These are phyloP conservation scores for Pelmatolapia mariae DNA, from an alignment of 2,113 vertebrate genomes.

Conservation along the genomic window DNA sequence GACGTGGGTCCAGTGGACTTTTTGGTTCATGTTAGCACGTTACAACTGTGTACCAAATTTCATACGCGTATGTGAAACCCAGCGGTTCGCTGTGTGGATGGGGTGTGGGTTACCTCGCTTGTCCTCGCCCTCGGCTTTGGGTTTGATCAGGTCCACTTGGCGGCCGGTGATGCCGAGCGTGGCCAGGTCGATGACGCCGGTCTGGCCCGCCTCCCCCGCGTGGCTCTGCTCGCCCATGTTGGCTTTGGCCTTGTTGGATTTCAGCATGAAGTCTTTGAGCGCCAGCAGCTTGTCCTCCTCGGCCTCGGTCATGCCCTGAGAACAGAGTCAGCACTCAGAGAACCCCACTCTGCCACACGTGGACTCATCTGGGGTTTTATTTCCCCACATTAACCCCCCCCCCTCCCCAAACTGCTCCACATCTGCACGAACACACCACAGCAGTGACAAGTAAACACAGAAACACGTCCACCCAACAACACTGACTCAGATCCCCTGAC, in stretches of 20 bases:
- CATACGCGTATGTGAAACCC: background rate
- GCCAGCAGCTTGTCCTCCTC: conserved; percentile 97
- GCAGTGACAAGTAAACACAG: background rate
- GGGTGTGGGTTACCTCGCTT: conserved; percentile 77
- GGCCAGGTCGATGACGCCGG: conserved; percentile 86
- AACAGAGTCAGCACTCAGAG: background rate
- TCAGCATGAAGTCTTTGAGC: conserved; percentile 96
- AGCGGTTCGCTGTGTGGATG: background rate
- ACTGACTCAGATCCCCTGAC: too few relatives aligned
- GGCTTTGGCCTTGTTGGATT: conserved; percentile 95
- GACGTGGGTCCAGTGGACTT: background rate
- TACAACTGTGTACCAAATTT: background rate
- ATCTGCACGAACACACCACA: background rate
- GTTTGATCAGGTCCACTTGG: conserved; percentile 91
- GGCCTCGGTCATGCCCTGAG: conserved; percentile 93
- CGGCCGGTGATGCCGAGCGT: conserved; percentile 85
- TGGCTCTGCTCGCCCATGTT: conserved; percentile 91
- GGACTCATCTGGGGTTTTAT: background rate
- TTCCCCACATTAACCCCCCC: background rate
- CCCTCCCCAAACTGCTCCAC: background rate
- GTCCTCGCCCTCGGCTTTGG: conserved; percentile 87
- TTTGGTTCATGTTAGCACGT: fast-evolving
- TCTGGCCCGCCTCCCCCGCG: conserved; percentile 80
- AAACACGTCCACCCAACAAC: background rate
- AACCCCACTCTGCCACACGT: background rate